Base-by-base conservation (phyloP, 2,888 invertebrate species). In the Epirrhoe alternata region DNA sequence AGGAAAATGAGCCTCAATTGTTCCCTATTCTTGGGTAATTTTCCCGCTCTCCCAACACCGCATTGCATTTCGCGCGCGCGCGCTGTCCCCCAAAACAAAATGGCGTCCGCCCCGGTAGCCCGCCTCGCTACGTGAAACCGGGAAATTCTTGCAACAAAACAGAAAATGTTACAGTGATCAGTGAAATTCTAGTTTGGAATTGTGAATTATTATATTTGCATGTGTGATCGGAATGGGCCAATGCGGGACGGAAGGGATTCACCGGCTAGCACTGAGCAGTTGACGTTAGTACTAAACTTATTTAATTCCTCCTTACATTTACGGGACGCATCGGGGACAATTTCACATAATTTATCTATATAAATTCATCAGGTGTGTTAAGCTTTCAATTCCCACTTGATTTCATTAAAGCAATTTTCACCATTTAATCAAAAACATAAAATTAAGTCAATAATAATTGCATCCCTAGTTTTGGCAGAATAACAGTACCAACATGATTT, bases 251-350 rank as follows among this genome's bases (percentile, higher is more conserved):
- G 91, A 81, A 84, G 91, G 76, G 89, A 87, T 67, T 90, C 92
- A 79, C 92, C 92, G 86, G 91, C 90, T 81, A 92, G 90, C 85
- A 91, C 91, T 60, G 92, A 92, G 73, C 90, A 92, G 89, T 87
- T 92, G 89, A 92, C 92, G 92, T 92, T 80, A 86, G 92, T 88
- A 81, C 24, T 42, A 12, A 33, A 6, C 33, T 33, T 7, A 6
- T 12, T 5, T 42, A 42, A 10, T 58, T 1, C 6, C 42, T 49
- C 16, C 52, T 51, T 52, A 1, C 56, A 35, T 42, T 42, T 42
- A 42, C 0, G 38, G 38, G 38, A 42, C 38, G 12, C 38, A 42
- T 42, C 4, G 10, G 38, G 38, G 38, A 42, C 38, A 12, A 2
- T 42, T 42, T 42, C 12, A 42, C 38, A 42, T 12, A 12, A 12